Conservation (phyloP, 2,113 vertebrate genomes). For the Bombycilla garrulus region DNA sequence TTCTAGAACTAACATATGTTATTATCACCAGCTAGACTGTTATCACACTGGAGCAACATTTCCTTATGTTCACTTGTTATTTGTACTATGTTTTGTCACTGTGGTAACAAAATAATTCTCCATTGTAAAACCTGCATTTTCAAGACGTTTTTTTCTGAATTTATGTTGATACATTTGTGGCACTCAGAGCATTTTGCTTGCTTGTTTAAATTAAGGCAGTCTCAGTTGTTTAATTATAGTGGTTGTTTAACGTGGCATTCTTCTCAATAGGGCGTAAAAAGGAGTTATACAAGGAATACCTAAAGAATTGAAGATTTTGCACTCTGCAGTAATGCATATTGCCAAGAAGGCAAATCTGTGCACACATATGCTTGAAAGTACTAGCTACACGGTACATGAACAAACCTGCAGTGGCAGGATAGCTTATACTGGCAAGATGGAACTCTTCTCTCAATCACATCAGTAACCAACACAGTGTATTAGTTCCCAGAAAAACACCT, state of each 20-base stretch:
- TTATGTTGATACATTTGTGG: neutral
- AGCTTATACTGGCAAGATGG: neutral
- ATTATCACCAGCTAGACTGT: neutral
- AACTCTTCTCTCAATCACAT: neutral
- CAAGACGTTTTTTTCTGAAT: neutral
- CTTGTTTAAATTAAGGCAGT: neutral
- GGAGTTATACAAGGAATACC: neutral
- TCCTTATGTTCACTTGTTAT: neutral
- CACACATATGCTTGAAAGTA: neutral
- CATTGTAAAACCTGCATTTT: neutral
- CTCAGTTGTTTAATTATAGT: neutral
- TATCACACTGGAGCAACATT: neutral
- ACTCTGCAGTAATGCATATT: neutral
- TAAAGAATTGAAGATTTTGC: neutral
- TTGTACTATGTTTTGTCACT: neutral
- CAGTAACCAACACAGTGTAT: neutral
- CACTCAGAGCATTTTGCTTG: neutral
- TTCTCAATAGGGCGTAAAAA: rapidly evolving
- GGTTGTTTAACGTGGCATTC: neutral
- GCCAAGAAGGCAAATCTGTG: neutral
- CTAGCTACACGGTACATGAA: neutral
- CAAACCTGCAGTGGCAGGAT: neutral
- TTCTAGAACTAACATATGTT: neutral
- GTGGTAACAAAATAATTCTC: neutral
- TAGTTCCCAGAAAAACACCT: neutral